These are phyloP conservation scores for Menidia beryllina DNA, from an alignment of 2,113 vertebrate genomes.

Conservation along the genomic window DNA sequence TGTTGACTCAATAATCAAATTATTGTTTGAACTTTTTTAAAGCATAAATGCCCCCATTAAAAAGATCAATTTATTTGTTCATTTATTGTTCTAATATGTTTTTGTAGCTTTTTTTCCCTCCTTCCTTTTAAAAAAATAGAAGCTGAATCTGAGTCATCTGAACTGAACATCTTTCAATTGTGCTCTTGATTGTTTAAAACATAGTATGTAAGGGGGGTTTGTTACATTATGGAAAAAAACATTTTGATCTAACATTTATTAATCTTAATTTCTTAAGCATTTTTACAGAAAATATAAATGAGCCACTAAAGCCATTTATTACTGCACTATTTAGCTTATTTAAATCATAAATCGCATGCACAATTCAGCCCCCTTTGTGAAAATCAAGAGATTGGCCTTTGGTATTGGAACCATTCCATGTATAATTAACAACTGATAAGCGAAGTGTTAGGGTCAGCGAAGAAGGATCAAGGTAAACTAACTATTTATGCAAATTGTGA, in stretches of 20 bases:
- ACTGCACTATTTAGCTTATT: neutral
- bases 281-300: neutral
- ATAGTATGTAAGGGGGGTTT: neutral
- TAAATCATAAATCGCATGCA: neutral
- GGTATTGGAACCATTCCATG: neutral
- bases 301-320: neutral
- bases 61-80: neutral
- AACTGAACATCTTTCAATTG: no score
- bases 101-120: neutral
- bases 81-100: neutral
- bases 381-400: neutral
- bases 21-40: neutral
- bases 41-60: neutral
- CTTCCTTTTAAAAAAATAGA: no score
- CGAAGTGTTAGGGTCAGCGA: neutral
- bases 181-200: neutral
- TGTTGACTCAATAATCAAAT: neutral
- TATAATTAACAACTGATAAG: neutral
- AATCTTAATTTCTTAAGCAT: neutral
- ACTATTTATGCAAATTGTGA: neutral
- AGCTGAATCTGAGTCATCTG: neutral
- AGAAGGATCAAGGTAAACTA: neutral
- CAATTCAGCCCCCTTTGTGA: neutral
- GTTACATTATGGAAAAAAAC: no score
- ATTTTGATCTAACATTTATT: neutral